Evolutionary conservation across 2,113 vertebrate genomes (phyloP).

Genomic region (Urocitellus parryii): DNA sequence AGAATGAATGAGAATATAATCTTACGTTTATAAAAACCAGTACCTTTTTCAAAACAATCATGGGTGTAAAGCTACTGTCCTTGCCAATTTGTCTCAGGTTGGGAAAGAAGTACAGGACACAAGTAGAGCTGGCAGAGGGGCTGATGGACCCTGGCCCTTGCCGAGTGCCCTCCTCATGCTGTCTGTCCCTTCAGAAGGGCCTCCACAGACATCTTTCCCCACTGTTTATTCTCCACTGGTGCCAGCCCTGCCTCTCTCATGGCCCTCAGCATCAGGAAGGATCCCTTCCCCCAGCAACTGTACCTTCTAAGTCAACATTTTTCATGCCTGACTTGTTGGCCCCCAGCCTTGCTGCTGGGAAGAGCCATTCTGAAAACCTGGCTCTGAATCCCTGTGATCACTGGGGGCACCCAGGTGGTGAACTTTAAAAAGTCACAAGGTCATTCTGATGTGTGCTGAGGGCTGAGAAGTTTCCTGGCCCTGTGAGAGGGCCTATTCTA

Average conservation of each 20-base stretch:
- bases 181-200: too few species aligned
- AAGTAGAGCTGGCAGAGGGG: background rate
- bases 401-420: background rate
- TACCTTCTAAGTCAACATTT: background rate
- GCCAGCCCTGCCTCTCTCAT: background rate
- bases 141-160: fast-evolving
- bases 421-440: background rate
- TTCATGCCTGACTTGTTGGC: background rate
- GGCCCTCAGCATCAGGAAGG: background rate
- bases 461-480: background rate
- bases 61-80: background rate
- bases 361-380: background rate
- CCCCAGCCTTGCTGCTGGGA: background rate
- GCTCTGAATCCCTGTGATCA: background rate
- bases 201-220: background rate
- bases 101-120: background rate
- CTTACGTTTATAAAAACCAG: background rate
- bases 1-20: background rate
- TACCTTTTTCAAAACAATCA: background rate
- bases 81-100: background rate
- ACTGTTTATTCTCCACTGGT: background rate
- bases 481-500: background rate
- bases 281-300: background rate
- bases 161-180: too few species aligned
- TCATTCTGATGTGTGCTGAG: background rate